These are phyloP conservation scores for Branchipolynoe longqiensis DNA, from an alignment of 2,888 invertebrate genomes.

Conservation along the genomic window DNA sequence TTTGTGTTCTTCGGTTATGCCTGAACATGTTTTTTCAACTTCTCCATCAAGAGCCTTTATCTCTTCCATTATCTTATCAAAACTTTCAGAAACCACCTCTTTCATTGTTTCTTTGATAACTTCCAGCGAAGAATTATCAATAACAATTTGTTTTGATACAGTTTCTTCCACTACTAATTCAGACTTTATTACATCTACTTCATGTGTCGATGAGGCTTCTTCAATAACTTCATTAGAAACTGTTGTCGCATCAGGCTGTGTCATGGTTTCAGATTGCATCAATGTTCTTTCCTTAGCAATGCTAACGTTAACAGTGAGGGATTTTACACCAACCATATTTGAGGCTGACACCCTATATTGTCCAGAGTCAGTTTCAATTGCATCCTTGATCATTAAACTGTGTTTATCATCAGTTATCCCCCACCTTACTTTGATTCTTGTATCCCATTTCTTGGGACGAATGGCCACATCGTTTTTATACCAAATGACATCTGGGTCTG, in stretches of 20 bases:
- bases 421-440: slow-evolving; percentile 18
- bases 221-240: slow-evolving; percentile 1
- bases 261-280: no score
- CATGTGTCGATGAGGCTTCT: no score
- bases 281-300: no score
- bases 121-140: not conserved
- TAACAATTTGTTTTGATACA: not conserved
- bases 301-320: no score
- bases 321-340: slow-evolving; percentile 68
- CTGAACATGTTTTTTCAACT: not conserved
- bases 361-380: slow-evolving; percentile 63
- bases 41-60: not conserved
- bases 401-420: slow-evolving; percentile 65
- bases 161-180: not conserved
- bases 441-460: slow-evolving; percentile 62
- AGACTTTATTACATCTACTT: not conserved
- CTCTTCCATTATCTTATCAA: not conserved
- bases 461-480: slow-evolving; percentile 70
- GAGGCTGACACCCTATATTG: slow-evolving; percentile 68
- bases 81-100: not conserved
- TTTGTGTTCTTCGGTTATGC: not conserved
- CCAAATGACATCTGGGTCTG: slow-evolving; percentile 76
- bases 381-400: slow-evolving; percentile 69
- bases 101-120: not conserved
- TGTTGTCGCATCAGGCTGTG: not conserved